Evolutionary conservation across 2,888 invertebrate species (phyloP).

Genomic region (Pteria penguin): DNA sequence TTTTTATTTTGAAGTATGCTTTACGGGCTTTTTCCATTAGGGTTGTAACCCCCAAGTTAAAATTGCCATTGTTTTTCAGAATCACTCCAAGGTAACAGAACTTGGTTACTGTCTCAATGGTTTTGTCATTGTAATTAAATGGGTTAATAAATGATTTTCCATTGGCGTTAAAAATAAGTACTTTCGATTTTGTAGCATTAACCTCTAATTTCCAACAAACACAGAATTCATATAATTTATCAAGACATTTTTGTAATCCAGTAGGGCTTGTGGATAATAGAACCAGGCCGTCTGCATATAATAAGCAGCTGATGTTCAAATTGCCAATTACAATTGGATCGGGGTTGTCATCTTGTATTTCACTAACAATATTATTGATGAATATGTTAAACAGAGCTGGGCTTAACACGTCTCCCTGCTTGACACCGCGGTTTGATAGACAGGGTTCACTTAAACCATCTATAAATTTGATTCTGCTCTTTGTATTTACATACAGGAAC

Average conservation of each 20-base stretch:
- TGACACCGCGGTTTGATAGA: not conserved
- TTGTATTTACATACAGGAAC: conserved; percentile 26
- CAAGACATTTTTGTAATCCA: conserved; percentile 25
- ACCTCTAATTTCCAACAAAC: conserved; percentile 18
- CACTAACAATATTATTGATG: too few species aligned
- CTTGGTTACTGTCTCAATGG: conserved; percentile 6
- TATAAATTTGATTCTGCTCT: conserved; percentile 19
- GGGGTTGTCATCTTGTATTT: not conserved
- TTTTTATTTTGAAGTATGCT: conserved; percentile 18
- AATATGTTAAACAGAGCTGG: not conserved
- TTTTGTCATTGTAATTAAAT: not conserved
- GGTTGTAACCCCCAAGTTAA: not conserved
- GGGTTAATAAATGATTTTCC: not conserved
- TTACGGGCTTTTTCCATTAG: conserved; percentile 24
- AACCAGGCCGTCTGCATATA: conserved; percentile 30
- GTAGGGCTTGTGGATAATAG: conserved; percentile 15
- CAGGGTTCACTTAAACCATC: conserved; percentile 13
- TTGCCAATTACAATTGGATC: not conserved
- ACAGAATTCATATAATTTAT: conserved; percentile 13
- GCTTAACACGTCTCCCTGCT: not conserved
- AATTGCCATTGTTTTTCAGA: conserved; percentile 2
- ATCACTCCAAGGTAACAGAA: conserved; percentile 24
- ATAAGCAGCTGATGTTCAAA: not conserved
- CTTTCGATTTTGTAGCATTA: conserved; percentile 28
- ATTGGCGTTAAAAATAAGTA: conserved; percentile 23